Percentiles rank a stretch among this genome's conserved stretches.
phyloP scores from a whole-genome alignment of 2,888 invertebrate species.

The Stomorhina lunata region DNA sequence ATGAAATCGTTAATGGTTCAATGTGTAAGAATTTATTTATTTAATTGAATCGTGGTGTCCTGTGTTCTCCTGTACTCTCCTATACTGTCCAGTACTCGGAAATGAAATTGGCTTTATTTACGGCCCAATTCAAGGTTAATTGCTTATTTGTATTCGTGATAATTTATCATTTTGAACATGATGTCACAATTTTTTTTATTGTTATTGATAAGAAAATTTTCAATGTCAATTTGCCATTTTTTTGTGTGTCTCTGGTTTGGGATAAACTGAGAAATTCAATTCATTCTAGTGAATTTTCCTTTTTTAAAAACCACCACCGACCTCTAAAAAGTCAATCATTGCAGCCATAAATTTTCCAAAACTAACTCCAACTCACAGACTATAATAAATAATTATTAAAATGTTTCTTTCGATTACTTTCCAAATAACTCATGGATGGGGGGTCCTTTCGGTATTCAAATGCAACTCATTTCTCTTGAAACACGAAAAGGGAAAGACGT shows the following conservation, averaged over 20 bases:
- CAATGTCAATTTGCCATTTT: slow-evolving; percentile 2
- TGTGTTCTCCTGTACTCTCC: no score
- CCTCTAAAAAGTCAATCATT: not conserved
- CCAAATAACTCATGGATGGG: not conserved
- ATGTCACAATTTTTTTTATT: not conserved
- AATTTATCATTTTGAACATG: not conserved
- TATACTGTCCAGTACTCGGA: no score
- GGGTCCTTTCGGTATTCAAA: slow-evolving; percentile 20
- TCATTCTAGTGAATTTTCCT: not conserved
- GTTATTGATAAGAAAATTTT: not conserved
- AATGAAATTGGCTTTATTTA: not conserved
- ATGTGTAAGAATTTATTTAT: no score
- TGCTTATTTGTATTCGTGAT: slow-evolving; percentile 10
- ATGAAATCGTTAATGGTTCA: no score
- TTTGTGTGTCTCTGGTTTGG: not conserved
- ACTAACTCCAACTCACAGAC: not conserved
- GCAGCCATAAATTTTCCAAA: not conserved
- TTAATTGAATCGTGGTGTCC: no score
- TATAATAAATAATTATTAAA: not conserved
- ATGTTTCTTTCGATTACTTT: not conserved
- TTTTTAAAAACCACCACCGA: not conserved
- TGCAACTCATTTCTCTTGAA: slow-evolving; percentile 18
- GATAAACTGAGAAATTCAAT: no score
- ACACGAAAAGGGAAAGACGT: not conserved
- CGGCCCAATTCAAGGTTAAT: slow-evolving; percentile 37